phyloP scores from a whole-genome alignment of 2,797 vertebrate species.

The Cynodonichthys magdalenae region DNA sequence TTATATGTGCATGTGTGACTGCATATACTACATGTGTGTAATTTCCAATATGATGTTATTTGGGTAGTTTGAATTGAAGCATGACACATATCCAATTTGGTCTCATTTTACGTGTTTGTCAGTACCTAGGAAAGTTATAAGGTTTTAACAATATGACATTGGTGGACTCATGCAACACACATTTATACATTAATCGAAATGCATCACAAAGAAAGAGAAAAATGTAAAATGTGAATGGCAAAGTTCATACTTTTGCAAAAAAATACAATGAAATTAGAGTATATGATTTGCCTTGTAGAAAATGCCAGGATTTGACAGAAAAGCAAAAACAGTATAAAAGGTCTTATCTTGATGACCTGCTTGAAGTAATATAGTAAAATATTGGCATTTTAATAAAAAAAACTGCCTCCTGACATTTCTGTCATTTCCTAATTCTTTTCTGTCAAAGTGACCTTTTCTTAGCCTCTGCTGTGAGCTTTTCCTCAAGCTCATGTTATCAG shows the following conservation, averaged over 20 bases:
- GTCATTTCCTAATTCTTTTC: conserved; percentile 75
- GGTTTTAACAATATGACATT: conserved; percentile 22
- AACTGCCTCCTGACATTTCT: conserved; percentile 78
- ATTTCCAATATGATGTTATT: conserved; percentile 39
- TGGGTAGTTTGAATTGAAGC: conserved; percentile 33
- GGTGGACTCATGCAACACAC: not conserved
- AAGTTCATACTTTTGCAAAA: conserved; percentile 3
- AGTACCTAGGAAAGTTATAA: not conserved
- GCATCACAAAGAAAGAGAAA: not conserved
- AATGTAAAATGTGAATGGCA: conserved; percentile 5
- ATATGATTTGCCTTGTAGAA: conserved; percentile 44
- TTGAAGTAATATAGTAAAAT: conserved; percentile 77
- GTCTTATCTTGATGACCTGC: conserved; percentile 78
- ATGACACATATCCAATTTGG: conserved; percentile 21
- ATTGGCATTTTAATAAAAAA: conserved; percentile 83
- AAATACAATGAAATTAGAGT: conserved; percentile 22
- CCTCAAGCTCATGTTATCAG: conserved; percentile 61
- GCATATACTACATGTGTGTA: not conserved
- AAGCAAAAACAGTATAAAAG: conserved; percentile 69
- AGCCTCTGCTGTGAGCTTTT: conserved; percentile 61
- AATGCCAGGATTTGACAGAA: conserved; percentile 75
- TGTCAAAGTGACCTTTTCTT: conserved; percentile 78
- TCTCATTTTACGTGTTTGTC: conserved; percentile 33
- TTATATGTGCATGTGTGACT: not conserved
- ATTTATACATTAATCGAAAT: conserved; percentile 6